Evolutionary conservation across 2,113 vertebrate genomes (phyloP), one percentile per base, ranked within the genome.

Genomic region (Aspiorhynchus laticeps): DNA sequence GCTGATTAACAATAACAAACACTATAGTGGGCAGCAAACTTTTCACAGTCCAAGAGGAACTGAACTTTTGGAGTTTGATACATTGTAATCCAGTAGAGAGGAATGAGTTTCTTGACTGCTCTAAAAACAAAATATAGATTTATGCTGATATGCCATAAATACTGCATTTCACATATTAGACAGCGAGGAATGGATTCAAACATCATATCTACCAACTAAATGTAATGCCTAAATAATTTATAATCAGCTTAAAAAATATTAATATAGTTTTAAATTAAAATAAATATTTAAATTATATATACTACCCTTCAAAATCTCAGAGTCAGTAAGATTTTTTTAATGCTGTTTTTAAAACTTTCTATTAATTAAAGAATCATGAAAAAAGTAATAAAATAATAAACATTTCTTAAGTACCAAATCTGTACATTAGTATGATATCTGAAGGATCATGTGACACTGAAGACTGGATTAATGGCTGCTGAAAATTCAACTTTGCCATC

Each of bases 1-100:
- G 46, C 65, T 53, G 61, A 76, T 48, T 43, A 73, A 15, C 80
- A 81, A 38, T 59, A 73, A 82, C 78, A 87, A 80, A 81, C 85
- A 86, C 38, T 43, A 31, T 0, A 76, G 53, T 48, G 59, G 26
- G 21, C 26, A 19, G 69, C 8, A 33, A 19, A 48, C 53, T 53
- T 38, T 38, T 63, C 74, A 46, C 17, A 19, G 71, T 21, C 36
- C 51, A 73, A 48, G 1, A 65, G 28, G 36, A 61, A 73, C 28
- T 31, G 12, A 74, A 65, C 7, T 65, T 75, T 74, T 73, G 17
- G 26, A 43, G 14, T 81, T 43, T 59, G 77, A 56, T 80, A 24
- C 51, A 56, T 53, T 79, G 6, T 5, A 28, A 77, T n/a, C 8
- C 21, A 43, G 38, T 17, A 80, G 11, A 80, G 51, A 56, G 21